Evolutionary conservation across 2,888 invertebrate species (phyloP).

Genomic region (Drosophila hamatofila): DNA sequence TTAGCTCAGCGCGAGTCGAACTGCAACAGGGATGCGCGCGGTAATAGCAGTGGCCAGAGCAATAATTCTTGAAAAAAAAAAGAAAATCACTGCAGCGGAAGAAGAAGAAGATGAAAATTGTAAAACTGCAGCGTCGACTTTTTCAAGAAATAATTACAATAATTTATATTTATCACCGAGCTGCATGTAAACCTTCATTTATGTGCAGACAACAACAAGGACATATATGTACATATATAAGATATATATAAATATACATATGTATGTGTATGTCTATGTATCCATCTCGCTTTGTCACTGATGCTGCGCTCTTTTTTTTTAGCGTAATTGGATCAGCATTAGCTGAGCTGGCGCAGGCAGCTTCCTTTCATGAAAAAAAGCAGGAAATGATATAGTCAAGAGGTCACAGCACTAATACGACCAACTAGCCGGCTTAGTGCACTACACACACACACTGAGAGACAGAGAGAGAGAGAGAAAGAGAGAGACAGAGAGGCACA

Average conservation of each 20-base stretch:
- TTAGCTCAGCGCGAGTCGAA: slow-evolving; percentile 41
- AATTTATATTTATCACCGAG: slow-evolving; percentile 43
- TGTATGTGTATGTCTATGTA: background rate
- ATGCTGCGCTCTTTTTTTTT: slow-evolving; percentile 33
- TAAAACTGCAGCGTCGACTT: slow-evolving; percentile 28
- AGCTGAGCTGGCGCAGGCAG: slow-evolving; percentile 43
- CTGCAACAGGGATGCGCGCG: background rate
- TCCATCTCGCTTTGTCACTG: slow-evolving; percentile 23
- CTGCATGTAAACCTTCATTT: slow-evolving; percentile 33
- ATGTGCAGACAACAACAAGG: background rate
- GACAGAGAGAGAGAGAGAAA: slow-evolving; percentile 3
- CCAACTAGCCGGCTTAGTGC: slow-evolving; percentile 63
- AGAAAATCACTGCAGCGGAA: background rate
- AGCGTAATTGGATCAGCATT: slow-evolving; percentile 74
- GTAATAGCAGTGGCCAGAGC: slow-evolving; percentile 27
- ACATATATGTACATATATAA: background rate
- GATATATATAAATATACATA: background rate
- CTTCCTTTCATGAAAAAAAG: slow-evolving; percentile 43
- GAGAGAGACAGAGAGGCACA: slow-evolving; percentile 16
- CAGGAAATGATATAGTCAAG: slow-evolving; percentile 77
- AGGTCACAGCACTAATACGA: slow-evolving; percentile 70
- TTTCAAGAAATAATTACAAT: slow-evolving; percentile 54
- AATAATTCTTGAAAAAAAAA: slow-evolving; percentile 45
- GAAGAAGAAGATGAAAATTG: slow-evolving; percentile 5
- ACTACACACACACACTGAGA: slow-evolving; percentile 14